Conservation (phyloP, 2,888 invertebrate species). For the Adelognathus sp. region DNA sequence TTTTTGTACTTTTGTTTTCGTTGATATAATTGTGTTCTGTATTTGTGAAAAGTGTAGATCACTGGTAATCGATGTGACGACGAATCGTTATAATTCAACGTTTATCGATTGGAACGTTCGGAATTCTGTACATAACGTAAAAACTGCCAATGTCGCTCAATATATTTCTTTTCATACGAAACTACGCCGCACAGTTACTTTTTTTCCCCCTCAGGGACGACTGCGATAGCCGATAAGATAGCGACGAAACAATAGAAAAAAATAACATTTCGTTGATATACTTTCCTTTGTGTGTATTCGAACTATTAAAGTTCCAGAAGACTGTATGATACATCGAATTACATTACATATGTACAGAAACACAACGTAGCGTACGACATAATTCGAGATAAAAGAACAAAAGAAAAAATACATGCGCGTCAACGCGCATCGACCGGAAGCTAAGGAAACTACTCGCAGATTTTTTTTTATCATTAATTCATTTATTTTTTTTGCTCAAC, state of each 20-base stretch:
- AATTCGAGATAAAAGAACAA: conserved; percentile 6
- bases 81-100: conserved; percentile 14
- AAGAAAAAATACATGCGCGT: neutral
- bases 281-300: conserved; percentile 46
- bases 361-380: conserved; percentile 37
- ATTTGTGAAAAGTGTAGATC: conserved; percentile 42
- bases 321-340: conserved; percentile 54
- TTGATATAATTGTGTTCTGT: conserved; percentile 2
- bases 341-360: conserved; percentile 63
- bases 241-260: neutral
- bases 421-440: conserved; percentile 20
- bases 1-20: conserved; percentile 6
- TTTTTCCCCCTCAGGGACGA: conserved; percentile 1
- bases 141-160: conserved; percentile 36
- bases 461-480: conserved; percentile 43
- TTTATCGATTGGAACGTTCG: conserved; percentile 20
- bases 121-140: conserved; percentile 20
- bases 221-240: neutral
- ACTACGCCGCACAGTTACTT: neutral
- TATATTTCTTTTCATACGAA: conserved; percentile 40
- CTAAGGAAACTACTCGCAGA: conserved; percentile 26
- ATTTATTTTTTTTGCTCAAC: conserved; percentile 40
- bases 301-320: conserved; percentile 39
- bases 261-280: conserved; percentile 12
- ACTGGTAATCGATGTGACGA: conserved; percentile 11